Evolutionary conservation across 2,113 vertebrate species (phyloP).

Genomic region (Garra rufa): DNA sequence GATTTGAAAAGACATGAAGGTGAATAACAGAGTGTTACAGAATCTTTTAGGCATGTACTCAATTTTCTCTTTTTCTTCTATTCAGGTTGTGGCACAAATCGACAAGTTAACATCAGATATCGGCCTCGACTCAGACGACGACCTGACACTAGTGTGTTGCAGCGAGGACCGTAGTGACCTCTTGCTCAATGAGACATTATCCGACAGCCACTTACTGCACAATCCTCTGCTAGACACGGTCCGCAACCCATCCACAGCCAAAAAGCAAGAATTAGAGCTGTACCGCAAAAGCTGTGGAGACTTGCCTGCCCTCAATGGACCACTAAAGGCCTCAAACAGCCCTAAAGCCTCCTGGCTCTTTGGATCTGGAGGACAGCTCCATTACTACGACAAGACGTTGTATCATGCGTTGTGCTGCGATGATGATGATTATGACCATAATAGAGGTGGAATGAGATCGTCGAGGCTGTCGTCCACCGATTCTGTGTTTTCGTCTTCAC

Average conservation of each 20-base stretch:
- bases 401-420: slow-evolving; percentile 85
- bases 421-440: slow-evolving; percentile 64
- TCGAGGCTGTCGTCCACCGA: slow-evolving; percentile 57
- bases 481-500: slow-evolving; percentile 57
- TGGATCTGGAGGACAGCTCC: slow-evolving; percentile 76
- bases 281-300: slow-evolving; percentile 75
- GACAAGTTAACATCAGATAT: slow-evolving; percentile 84
- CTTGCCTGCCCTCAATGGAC: slow-evolving; percentile 74
- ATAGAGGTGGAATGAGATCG: slow-evolving; percentile 48
- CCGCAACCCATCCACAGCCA: slow-evolving; percentile 34
- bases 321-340: slow-evolving; percentile 60
- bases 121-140: slow-evolving; percentile 78
- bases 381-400: slow-evolving; percentile 83
- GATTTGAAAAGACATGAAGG: not conserved
- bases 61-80: slow-evolving; percentile 34
- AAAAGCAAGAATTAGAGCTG: slow-evolving; percentile 46
- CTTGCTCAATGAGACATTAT: slow-evolving; percentile 73
- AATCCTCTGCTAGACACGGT: slow-evolving; percentile 63
- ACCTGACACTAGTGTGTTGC: slow-evolving; percentile 79
- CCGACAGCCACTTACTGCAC: slow-evolving; percentile 80
- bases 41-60: not conserved
- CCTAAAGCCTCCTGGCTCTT: slow-evolving; percentile 73
- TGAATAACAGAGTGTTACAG: not conserved
- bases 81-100: slow-evolving; percentile 85
- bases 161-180: slow-evolving; percentile 82